Conservation (phyloP, 2,888 invertebrate species). For the Xanthia togata region DNA sequence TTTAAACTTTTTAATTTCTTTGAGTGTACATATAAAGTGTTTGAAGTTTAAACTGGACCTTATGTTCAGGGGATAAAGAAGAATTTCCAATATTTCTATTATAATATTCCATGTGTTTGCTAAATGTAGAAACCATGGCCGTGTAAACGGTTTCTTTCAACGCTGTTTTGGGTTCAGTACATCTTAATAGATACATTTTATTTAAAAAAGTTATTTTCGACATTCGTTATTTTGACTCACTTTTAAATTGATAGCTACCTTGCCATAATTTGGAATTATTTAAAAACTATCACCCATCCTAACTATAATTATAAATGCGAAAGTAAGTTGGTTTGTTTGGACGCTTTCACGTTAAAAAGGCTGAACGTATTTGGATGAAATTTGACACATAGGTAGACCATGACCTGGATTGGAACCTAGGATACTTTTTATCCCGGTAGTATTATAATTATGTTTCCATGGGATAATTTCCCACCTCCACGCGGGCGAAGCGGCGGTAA, state of each 20-base stretch:
- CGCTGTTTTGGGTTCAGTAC: slow-evolving; percentile 64
- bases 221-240: not conserved
- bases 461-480: too few relatives aligned
- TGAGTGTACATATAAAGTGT: slow-evolving; percentile 40
- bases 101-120: slow-evolving; percentile 60
- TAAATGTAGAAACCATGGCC: slow-evolving; percentile 69
- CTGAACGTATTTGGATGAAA: too few relatives aligned
- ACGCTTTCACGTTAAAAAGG: too few relatives aligned
- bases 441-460: too few relatives aligned
- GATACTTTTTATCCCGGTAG: too few relatives aligned
- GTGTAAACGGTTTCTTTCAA: slow-evolving; percentile 70
- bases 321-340: too few relatives aligned
- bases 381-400: too few relatives aligned
- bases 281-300: not conserved
- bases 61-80: slow-evolving; percentile 49
- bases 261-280: not conserved
- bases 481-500: too few relatives aligned
- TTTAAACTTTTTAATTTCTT: slow-evolving; percentile 66
- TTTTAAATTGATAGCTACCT: not conserved
- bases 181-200: not conserved
- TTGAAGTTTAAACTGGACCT: slow-evolving; percentile 44
- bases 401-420: too few relatives aligned
- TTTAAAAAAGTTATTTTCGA: not conserved
- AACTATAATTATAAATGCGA: too few relatives aligned
- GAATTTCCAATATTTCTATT: slow-evolving; percentile 47